These are phyloP conservation scores for Dromius quadrimaculatus DNA, from an alignment of 2,888 invertebrate species.

Conservation along the genomic window DNA sequence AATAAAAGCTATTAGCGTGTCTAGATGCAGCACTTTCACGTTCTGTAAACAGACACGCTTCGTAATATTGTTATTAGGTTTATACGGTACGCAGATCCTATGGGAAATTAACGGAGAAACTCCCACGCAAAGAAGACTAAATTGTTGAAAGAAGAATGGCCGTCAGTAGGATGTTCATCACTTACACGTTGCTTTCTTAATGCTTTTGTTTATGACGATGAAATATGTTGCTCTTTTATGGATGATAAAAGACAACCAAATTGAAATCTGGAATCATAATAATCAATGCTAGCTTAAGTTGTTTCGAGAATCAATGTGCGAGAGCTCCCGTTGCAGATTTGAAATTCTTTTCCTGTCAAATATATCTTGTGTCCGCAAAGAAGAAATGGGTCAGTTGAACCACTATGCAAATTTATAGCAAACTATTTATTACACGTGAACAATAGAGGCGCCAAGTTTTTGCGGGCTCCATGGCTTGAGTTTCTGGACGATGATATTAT, in stretches of 20 bases:
- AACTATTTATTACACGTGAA: constrained; percentile 48
- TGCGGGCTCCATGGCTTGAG: constrained; percentile 3
- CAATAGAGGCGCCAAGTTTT: constrained; percentile 47
- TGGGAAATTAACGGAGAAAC: constrained; percentile 24
- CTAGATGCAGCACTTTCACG: constrained; percentile 35
- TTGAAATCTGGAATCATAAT: too few relatives aligned
- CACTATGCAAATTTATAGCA: constrained; percentile 43
- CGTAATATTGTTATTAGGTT: constrained; percentile 42
- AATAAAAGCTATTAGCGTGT: constrained; percentile 49
- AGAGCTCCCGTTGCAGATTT: background rate
- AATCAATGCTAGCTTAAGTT: too few relatives aligned
- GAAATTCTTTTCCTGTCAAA: constrained; percentile 1
- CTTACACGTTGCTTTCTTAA: too few relatives aligned
- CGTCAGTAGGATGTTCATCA: background rate
- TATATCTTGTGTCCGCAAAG: constrained; percentile 2
- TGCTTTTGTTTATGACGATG: too few relatives aligned
- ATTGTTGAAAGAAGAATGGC: constrained; percentile 5
- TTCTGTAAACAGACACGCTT: constrained; percentile 42
- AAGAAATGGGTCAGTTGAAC: constrained; percentile 36
- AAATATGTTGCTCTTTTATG: too few relatives aligned
- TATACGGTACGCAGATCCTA: constrained; percentile 13
- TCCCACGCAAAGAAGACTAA: background rate
- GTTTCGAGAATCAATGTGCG: background rate
- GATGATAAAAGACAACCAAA: too few relatives aligned
- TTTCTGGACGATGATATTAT: constrained; percentile 10